Base-by-base conservation (phyloP, 2,113 vertebrate genomes). In the Sinocyclocheilus anshuiensis region DNA sequence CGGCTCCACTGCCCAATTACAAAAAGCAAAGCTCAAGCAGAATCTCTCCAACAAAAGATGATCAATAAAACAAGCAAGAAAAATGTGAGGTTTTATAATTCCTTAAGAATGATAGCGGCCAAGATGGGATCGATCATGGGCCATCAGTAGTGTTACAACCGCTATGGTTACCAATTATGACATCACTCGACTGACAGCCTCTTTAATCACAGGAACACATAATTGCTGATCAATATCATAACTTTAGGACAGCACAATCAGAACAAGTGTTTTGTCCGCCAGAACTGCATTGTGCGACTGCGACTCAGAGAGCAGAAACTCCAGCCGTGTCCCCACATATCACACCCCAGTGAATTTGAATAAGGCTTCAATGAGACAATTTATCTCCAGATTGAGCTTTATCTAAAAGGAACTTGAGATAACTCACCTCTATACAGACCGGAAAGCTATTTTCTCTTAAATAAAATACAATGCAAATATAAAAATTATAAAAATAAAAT, bases 131-230 rank as follows among this genome's bases (percentile, higher is more conserved):
- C 45, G 59, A 87, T 87, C 29, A 59, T 50, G 33, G 53, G 42
- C 10, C 53, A 75, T 83, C 63, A 6, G 59, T 69, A 59, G 74
- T 45, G 84, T 80, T 71, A 79, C 6, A 63, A 33, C 4, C 76
- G 87, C 86, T 71, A 86, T 84, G 72, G 84, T 88, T 83, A 86
- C 86, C 89, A 59, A 86, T 86, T 39, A 75, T 81, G 77, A 59
- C n/a, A 6, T 67, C 59, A 75, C 84, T 57, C 61, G 33, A 78
- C 85, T 85, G 86, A 82, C 75, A 65, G 18, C 18, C 33, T 57
- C 24, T 83, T 83, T 83, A 79, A 48, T 82, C 86, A 65, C 22
- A 33, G 72, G 63, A 75, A 87, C 50, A 53, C 24, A 33, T 83
- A 86, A 85, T 82, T 82, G 74, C 63, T 39, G 74, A 42, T 86